phyloP scores from a whole-genome alignment of 2,113 vertebrate species.

The Hemichromis elongatus region DNA sequence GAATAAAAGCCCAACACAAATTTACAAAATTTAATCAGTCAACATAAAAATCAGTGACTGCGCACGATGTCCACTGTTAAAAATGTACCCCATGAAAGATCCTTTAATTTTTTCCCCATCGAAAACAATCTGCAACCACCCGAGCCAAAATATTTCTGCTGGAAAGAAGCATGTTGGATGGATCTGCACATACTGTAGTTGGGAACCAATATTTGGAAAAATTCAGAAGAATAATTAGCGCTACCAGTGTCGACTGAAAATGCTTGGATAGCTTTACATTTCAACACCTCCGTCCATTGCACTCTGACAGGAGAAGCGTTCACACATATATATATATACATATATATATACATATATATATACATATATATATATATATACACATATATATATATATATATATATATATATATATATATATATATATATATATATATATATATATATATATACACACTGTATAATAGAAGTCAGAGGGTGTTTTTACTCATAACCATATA shows the following conservation, averaged over 20 bases:
- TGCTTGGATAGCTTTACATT: neutral
- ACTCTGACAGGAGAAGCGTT: slow-evolving; percentile 7
- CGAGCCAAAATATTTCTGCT: slow-evolving; percentile 10
- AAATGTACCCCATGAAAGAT: slow-evolving; percentile 56
- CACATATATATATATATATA: neutral
- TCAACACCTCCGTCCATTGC: neutral
- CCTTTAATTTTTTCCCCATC: slow-evolving; percentile 27
- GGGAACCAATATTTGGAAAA: neutral
- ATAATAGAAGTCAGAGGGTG: neutral
- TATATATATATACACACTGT: neutral
- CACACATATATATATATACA: neutral
- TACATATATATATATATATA: neutral
- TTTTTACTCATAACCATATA: neutral
- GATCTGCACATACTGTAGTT: slow-evolving; percentile 35
- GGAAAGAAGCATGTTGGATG: slow-evolving; percentile 40
- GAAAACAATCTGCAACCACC: slow-evolving; percentile 26
- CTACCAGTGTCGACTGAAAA: slow-evolving; percentile 1
- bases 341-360: too few relatives aligned
- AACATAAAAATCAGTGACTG: slow-evolving; percentile 68
- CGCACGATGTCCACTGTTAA: slow-evolving; percentile 54
- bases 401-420: neutral
- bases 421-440: neutral
- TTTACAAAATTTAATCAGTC: slow-evolving; percentile 70
- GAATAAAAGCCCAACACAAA: slow-evolving; percentile 73
- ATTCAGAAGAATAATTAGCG: neutral